Evolutionary conservation across 2,797 vertebrate genomes (phyloP).

Genomic region (Macrochelys suwanniensis): DNA sequence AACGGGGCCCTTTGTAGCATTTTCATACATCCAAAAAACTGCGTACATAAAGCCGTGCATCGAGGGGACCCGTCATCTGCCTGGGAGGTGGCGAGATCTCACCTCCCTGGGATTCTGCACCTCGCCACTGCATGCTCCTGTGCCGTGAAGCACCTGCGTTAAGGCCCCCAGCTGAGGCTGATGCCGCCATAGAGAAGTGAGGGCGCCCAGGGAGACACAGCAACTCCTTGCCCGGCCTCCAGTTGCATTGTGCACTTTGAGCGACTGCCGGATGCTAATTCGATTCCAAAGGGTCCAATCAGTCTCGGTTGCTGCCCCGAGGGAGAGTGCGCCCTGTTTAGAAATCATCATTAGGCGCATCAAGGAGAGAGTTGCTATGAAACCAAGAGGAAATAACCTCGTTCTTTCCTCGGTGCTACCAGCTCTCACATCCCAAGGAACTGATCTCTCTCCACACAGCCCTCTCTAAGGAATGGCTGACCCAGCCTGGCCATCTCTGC

Average conservation of each 20-base stretch:
- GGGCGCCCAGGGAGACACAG: not conserved
- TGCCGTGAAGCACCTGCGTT: not conserved
- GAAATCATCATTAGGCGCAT: not conserved
- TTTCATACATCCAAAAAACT: not conserved
- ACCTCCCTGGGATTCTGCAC: not conserved
- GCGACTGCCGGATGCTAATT: not conserved
- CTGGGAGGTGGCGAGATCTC: not conserved
- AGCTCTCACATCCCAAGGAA: not conserved
- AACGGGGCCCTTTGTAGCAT: not conserved
- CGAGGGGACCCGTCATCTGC: not conserved
- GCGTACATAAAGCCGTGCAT: not conserved
- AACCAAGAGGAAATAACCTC: not conserved
- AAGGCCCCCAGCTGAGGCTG: not conserved
- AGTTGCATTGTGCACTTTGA: not conserved
- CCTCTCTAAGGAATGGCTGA: not conserved
- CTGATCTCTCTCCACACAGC: not conserved
- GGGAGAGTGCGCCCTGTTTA: not conserved
- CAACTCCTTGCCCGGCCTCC: not conserved
- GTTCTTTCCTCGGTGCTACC: not conserved
- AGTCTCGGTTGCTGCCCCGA: not conserved
- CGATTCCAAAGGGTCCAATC: not conserved
- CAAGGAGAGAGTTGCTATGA: not conserved
- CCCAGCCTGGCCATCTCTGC: not conserved
- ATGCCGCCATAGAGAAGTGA: not conserved
- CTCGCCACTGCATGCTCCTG: not conserved